Conservation (phyloP, 2,888 invertebrate species). For the Tribolium freemani region DNA sequence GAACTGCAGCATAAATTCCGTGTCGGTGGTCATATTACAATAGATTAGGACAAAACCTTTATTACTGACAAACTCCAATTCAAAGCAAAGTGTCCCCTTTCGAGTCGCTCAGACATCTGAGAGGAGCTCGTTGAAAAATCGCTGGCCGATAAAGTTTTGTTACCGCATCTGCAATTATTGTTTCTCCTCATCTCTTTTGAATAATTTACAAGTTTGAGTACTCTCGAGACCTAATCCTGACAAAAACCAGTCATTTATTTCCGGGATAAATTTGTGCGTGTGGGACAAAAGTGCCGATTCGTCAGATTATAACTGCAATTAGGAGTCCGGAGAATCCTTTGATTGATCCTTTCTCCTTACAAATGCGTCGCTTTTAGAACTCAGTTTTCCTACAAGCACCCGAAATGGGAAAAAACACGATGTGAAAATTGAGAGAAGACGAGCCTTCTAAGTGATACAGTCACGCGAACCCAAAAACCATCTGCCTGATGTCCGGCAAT, state of each 20-base stretch:
- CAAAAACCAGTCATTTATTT: constrained; percentile 8
- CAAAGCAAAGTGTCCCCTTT: constrained; percentile 13
- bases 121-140: background rate
- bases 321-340: constrained; percentile 23
- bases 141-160: constrained; percentile 29
- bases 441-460: constrained; percentile 32
- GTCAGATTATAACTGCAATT: constrained; percentile 39
- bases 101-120: constrained; percentile 1
- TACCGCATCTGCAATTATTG: constrained; percentile 32
- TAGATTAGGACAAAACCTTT: constrained; percentile 11
- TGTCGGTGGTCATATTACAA: constrained; percentile 10
- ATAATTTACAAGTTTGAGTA: constrained; percentile 35
- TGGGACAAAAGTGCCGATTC: constrained; percentile 28
- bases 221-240: background rate
- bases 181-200: constrained; percentile 23
- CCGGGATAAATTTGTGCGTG: background rate
- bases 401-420: constrained; percentile 34
- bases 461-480: constrained; percentile 37
- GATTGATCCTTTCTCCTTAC: constrained; percentile 36
- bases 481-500: constrained; percentile 41
- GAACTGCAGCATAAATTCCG: constrained; percentile 13
- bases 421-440: constrained; percentile 36
- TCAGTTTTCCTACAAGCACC: constrained; percentile 9
- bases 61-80: constrained; percentile 7
- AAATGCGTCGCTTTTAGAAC: constrained; percentile 36